Evolutionary conservation across 2,888 invertebrate species (phyloP), one percentile per base, ranked within the genome.

Genomic region (Agrotis segetum): DNA sequence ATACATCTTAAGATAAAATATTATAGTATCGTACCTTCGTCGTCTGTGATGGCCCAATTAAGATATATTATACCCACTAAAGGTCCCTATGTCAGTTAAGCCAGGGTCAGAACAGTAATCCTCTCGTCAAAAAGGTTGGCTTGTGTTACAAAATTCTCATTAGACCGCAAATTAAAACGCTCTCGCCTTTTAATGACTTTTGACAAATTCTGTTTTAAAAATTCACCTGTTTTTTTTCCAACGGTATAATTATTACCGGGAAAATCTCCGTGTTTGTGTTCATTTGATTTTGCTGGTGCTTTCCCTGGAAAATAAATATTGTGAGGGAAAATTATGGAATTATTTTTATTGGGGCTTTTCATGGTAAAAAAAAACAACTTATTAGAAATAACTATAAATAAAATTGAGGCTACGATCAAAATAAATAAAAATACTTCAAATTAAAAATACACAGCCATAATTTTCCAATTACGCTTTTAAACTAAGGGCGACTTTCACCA

Each of bases 91-190:
- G 47, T 76, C 24, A 74, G 68, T 63, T 40, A 47, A 34, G n/a
- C 9, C 49, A 40, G 46, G 21, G 58, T 34, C 49, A 49, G 50
- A 34, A 53, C 58, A n/a, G 49, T 47, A 74, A 67, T 76, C 67
- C 49, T 59, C 50, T 67, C 59, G 55, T 81, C 53, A 76, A 67
- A 74, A 63, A 76, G 77, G 68, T 62, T 40, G 34, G 52, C n/a
- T 76, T 77, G 75, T 80, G 24, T 67, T 63, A 76, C 77, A 67
- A 17, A 64, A 76, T 67, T 76, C 77, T 77, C 77, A 64, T 77
- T 81, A 76, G 40, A 29, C 63, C 77, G 50, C 59, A 68, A 77
- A 81, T 77, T 77, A 81, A 77, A 77, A 81, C 53, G 47, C 53
- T 46, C 62, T 55, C 63, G 46, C 55, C 19, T 60, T 62, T 76